Percentiles rank a stretch among this genome's conserved stretches.
phyloP scores from a whole-genome alignment of 2,797 vertebrate species.

The Chloroceryle inda region DNA sequence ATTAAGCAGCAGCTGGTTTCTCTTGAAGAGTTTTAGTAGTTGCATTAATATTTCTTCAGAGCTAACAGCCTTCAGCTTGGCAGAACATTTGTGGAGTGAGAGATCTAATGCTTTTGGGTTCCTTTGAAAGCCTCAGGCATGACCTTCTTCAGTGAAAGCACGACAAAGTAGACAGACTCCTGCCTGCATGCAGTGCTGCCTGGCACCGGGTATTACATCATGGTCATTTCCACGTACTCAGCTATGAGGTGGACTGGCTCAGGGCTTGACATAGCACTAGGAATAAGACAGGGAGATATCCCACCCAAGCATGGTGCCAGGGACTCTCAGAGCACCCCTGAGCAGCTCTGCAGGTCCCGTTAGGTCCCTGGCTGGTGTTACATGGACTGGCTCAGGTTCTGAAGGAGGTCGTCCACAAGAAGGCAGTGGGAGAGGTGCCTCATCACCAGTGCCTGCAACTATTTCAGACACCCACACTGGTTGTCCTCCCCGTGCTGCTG shows the following conservation, averaged over 20 bases:
- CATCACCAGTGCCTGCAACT: neutral
- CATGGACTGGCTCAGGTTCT: fast-evolving
- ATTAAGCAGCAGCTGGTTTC: neutral
- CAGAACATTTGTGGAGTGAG: neutral
- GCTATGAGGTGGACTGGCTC: neutral
- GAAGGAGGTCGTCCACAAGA: neutral
- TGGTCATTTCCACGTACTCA: fast-evolving
- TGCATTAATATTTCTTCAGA: constrained; percentile 25
- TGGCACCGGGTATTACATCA: fast-evolving
- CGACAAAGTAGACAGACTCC: constrained; percentile 12
- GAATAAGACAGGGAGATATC: neutral
- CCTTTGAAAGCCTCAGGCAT: constrained; percentile 26
- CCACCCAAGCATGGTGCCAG: neutral
- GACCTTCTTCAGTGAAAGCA: neutral
- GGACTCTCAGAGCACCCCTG: neutral
- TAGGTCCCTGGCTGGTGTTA: neutral
- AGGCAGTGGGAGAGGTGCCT: fast-evolving
- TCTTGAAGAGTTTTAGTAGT: neutral
- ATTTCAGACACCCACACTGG: neutral
- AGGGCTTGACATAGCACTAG: neutral
- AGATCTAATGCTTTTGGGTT: constrained; percentile 19
- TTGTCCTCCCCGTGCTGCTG: neutral
- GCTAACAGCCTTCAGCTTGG: constrained; percentile 12
- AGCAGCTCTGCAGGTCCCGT: neutral
- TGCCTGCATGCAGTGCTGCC: neutral